Base-by-base conservation (phyloP, 1,140 invertebrate genomes). In the Drosophila sproati region DNA sequence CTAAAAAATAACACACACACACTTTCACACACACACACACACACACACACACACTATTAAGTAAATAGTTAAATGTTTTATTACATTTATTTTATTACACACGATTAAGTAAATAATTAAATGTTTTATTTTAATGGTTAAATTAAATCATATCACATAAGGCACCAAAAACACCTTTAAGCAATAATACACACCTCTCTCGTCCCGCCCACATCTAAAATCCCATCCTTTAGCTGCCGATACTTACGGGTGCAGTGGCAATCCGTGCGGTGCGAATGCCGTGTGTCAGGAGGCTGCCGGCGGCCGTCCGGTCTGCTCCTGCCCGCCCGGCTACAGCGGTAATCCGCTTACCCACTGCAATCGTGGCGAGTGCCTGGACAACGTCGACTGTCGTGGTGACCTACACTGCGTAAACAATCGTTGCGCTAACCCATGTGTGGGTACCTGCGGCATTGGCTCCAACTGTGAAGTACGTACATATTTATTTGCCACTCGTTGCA, bases 391-490 rank as follows among this genome's bases (percentile, higher is more conserved):
- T 61, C 92, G 94, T 3, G 93, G 94, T 52, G 94, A 95, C 91
- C 95, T 96, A 54, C 95, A 96, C 10, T 98, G 97, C 88, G 94
- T 96, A 43, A 96, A 96, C 80, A 95, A 96, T 74, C 95, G 95
- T 51, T 96, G 96, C 86, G 93, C 95, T 59, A 96, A 96, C 91
- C 96, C 96, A 8, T 98, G 97, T 87, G 94, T 94, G 1, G 95
- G 95, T 47, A 95, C 96, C 63, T 98, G 97, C 80, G 96, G 96
- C 43, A 82, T 93, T 41, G 94, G 95, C 69, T 95, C 95, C 48
- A 94, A 95, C 70, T 96, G 96, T 80, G 95, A 95, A 52, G 95
- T 96, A 69, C 93, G 95, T 57, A 4, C 10, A 41, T 41, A 41
- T 10, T 1, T 41, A 10, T 41, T 6, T 4, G 28, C 3, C 34